Base-by-base conservation (phyloP, 2,113 vertebrate species). In the Crypturellus undulatus region DNA sequence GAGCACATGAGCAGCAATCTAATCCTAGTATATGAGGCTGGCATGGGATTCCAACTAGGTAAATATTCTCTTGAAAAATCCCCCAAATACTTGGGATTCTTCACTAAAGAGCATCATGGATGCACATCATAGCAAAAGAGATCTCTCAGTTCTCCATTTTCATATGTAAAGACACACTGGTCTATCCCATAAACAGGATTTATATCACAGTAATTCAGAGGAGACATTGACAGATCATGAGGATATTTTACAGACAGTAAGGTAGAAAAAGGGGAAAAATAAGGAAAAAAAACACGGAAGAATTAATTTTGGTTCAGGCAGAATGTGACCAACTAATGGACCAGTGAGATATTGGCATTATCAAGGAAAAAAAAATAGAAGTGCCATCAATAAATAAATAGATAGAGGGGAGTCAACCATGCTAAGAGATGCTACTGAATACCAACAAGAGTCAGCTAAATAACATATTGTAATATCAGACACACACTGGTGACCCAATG, bases 391-490 rank as follows among this genome's bases (percentile, higher is more conserved):
- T 92, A 84, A 87, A 73, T 71, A 69, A 85, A 84, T 10, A 85
- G 63, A 65, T 14, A 91, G 58, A 67, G 59, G 71, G 47, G 62
- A 93, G 51, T 77, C 65, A 73, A 20, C 70, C 34, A n/a, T 79
- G 40, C 26, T 84, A 90, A 81, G n/a, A 90, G 62, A 79, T 68
- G 15, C 42, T 26, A 73, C 26, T 52, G 58, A 88, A 88, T 64
- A 58, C 40, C 87, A 81, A 71, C 75, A 78, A 63, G 65, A 92
- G 67, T 18, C 68, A 94, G 59, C 25, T 94, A 86, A 95, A 87
- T 90, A 91, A 95, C 21, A 30, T 24, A 79, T 79, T 88, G 67
- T 38, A 68, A 40, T 87, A 93, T 67, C 82, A 95, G 77, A 89
- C 36, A 91, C n/a, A 76, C 45, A 22, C 69, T 51, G 69, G 70